Evolutionary conservation across 2,113 vertebrate species (phyloP).

Genomic region (Cygnus atratus): DNA sequence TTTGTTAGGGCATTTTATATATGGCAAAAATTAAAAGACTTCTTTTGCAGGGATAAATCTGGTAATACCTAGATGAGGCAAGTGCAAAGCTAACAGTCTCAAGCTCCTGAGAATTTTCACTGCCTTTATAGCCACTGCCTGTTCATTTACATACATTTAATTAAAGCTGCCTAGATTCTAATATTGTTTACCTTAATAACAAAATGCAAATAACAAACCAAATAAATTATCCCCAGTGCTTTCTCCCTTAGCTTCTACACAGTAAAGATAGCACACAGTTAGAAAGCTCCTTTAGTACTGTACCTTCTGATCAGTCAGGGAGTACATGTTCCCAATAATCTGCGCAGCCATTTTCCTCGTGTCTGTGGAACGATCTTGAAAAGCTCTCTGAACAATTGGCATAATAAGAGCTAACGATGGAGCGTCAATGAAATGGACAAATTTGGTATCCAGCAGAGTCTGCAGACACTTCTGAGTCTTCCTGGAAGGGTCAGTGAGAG

Average conservation of each 20-base stretch:
- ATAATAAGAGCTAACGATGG: slow-evolving; percentile 97
- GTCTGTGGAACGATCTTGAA: slow-evolving; percentile 97
- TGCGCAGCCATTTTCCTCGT: slow-evolving; percentile 99
- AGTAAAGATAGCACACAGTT: neutral
- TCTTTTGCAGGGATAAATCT: neutral
- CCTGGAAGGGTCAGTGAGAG: slow-evolving; percentile 93
- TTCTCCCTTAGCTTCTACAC: neutral
- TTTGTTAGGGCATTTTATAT: slow-evolving; percentile 3
- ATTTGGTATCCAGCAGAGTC: slow-evolving; percentile 95
- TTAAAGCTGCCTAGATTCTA: neutral
- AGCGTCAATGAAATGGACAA: slow-evolving; percentile 98
- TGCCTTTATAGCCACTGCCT: neutral
- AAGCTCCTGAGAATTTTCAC: neutral
- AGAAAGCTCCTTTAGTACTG: neutral
- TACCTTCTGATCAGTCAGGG: slow-evolving; percentile 98
- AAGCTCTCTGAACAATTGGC: slow-evolving; percentile 98
- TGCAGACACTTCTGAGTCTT: slow-evolving; percentile 96
- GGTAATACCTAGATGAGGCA: neutral
- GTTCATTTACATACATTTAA: neutral
- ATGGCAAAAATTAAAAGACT: neutral
- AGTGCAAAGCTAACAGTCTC: neutral
- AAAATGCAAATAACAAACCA: neutral
- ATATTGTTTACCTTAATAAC: neutral
- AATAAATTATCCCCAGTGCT: neutral
- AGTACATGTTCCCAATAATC: slow-evolving; percentile 99